A percentile compares a stretch with the other conserved stretches of the same genome.
Conservation (phyloP, 2,888 invertebrate genomes). For the Minunthozetes semirufus region DNA sequence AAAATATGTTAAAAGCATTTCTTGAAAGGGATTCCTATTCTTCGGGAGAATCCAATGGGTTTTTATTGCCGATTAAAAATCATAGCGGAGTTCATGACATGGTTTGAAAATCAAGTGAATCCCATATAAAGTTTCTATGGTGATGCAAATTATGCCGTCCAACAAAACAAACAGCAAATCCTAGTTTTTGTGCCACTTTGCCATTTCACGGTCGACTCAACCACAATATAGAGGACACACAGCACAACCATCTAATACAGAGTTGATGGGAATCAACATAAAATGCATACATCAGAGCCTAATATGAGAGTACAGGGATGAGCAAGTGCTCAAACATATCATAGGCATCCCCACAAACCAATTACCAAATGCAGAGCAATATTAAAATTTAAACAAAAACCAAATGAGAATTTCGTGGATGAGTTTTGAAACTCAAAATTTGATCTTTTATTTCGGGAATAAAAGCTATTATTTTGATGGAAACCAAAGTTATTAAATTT, state of each 20-base stretch:
- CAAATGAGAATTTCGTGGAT: no score
- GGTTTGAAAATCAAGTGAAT: constrained; percentile 18
- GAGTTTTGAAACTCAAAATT: no score
- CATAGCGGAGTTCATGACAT: constrained; percentile 24
- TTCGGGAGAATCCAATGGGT: not conserved
- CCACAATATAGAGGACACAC: constrained; percentile 17
- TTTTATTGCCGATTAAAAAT: constrained; percentile 11
- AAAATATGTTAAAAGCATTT: not conserved
- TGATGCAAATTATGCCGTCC: constrained; percentile 21
- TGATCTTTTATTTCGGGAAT: no score
- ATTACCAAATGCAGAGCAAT: no score
- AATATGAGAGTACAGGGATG: no score
- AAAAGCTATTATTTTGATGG: no score
- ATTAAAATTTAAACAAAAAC: no score
- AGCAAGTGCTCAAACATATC: no score
- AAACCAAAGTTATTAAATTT: no score
- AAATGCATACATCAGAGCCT: no score
- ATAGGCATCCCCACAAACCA: no score
- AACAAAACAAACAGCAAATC: constrained; percentile 30
- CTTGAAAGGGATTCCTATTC: not conserved
- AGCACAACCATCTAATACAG: not conserved
- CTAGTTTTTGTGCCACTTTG: constrained; percentile 27
- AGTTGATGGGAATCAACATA: not conserved
- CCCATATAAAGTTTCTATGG: constrained; percentile 25
- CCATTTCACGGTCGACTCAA: constrained; percentile 29